Conservation (phyloP, 2,113 vertebrate species). For the Aldabrachelys gigantea region DNA sequence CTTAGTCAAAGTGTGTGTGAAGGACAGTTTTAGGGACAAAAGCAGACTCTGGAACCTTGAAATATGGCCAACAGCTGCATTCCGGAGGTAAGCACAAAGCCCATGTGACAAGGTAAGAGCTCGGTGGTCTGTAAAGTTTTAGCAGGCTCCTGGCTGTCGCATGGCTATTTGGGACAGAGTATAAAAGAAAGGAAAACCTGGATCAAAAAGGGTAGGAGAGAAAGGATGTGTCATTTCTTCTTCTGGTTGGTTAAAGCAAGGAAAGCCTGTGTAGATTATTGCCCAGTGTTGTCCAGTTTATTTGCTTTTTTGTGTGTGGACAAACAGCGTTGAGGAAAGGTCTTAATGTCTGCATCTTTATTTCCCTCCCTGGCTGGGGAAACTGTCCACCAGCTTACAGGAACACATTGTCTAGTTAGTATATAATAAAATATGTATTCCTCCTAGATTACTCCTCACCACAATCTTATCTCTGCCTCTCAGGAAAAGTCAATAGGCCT, state of each 20-base stretch:
- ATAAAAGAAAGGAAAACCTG: background rate
- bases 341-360: fast-evolving
- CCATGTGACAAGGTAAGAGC: background rate
- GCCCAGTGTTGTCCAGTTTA: background rate
- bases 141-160: background rate
- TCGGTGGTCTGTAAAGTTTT: background rate
- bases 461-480: background rate
- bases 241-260: background rate
- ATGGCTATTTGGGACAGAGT: background rate
- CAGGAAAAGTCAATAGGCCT: background rate
- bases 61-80: background rate
- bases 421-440: background rate
- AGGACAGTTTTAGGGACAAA: fast-evolving
- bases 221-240: background rate
- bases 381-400: background rate
- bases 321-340: background rate
- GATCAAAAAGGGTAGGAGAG: background rate
- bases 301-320: background rate
- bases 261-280: background rate
- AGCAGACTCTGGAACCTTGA: background rate
- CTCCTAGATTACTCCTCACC: background rate
- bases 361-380: background rate
- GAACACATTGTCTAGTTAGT: background rate
- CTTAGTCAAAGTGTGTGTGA: background rate
- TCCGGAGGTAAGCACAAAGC: background rate